A percentile compares a stretch with the other conserved stretches of the same genome.
These are phyloP conservation scores for Falco peregrinus DNA, from an alignment of 2,797 vertebrate species.

Conservation along the genomic window DNA sequence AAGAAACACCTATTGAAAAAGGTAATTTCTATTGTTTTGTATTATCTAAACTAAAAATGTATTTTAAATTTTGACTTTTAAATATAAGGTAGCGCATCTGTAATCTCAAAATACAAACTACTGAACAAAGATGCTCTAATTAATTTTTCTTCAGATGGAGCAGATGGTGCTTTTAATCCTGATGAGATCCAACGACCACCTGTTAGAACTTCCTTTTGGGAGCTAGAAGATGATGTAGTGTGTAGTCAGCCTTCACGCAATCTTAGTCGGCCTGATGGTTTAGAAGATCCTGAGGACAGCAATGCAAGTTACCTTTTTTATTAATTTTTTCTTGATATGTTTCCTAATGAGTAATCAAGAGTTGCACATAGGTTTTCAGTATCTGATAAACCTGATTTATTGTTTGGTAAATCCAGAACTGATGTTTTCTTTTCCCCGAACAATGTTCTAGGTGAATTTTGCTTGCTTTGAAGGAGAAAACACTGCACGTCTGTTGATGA, in stretches of 20 bases:
- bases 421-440: neutral
- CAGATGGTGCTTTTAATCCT: constrained; percentile 90
- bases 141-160: constrained; percentile 82
- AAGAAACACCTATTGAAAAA: neutral
- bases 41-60: neutral
- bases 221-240: constrained; percentile 90
- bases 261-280: constrained; percentile 91
- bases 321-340: neutral
- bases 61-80: neutral
- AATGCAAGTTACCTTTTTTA: constrained; percentile 75
- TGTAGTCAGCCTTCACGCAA: constrained; percentile 96
- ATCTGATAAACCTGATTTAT: neutral
- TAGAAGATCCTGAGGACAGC: constrained; percentile 91
- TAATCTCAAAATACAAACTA: neutral
- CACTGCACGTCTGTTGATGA: neutral
- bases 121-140: neutral
- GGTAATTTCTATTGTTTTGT: neutral
- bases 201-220: constrained; percentile 87
- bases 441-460: neutral
- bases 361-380: neutral
- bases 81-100: neutral
- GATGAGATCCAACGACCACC: constrained; percentile 93
- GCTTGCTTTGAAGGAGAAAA: neutral
- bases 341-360: neutral
- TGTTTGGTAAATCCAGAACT: neutral